Percentiles rank a stretch among this genome's conserved stretches.
These are phyloP conservation scores for Montipora capitata DNA, from an alignment of 92 coral and sea anemone genomes.

Conservation along the genomic window DNA sequence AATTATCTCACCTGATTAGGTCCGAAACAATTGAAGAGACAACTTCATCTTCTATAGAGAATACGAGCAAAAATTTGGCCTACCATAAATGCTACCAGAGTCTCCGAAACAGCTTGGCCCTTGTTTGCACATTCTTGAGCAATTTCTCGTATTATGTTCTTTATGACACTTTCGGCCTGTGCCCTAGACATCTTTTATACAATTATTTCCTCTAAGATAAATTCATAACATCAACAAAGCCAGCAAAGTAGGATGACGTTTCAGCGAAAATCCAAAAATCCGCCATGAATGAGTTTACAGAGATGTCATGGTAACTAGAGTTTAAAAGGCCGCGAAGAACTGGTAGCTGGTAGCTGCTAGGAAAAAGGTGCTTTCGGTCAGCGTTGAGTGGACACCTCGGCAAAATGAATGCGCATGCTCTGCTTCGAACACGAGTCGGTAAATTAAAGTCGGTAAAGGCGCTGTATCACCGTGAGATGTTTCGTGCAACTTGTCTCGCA, in stretches of 20 bases:
- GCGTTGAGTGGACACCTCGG: neutral
- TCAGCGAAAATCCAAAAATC: neutral
- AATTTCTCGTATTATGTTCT: conserved; percentile 97
- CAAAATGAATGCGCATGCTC: neutral
- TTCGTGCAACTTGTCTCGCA: too few species aligned
- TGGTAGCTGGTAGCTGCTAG: conserved; percentile 47
- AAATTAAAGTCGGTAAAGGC: too few species aligned
- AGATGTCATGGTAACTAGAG: conserved; percentile 83
- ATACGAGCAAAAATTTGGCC: neutral
- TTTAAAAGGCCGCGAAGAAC: conserved; percentile 20
- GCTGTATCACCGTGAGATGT: too few species aligned
- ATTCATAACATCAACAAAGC: conserved; percentile 8
- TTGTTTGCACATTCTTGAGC: conserved; percentile 99
- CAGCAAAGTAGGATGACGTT: conserved; percentile 1
- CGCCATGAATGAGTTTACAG: conserved; percentile 71
- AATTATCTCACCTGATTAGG: neutral
- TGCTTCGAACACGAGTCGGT: too few species aligned
- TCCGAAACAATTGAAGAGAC: too few species aligned
- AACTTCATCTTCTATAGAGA: too few species aligned
- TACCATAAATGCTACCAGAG: conserved; percentile 98
- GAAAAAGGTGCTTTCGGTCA: neutral
- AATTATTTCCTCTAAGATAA: neutral
- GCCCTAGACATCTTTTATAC: conserved; percentile 88
- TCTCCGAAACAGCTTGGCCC: conserved; percentile 99
- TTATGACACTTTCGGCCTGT: conserved; percentile 99